These are phyloP conservation scores for Monochamus alternatus DNA, from an alignment of 2,888 invertebrate genomes.

Conservation along the genomic window DNA sequence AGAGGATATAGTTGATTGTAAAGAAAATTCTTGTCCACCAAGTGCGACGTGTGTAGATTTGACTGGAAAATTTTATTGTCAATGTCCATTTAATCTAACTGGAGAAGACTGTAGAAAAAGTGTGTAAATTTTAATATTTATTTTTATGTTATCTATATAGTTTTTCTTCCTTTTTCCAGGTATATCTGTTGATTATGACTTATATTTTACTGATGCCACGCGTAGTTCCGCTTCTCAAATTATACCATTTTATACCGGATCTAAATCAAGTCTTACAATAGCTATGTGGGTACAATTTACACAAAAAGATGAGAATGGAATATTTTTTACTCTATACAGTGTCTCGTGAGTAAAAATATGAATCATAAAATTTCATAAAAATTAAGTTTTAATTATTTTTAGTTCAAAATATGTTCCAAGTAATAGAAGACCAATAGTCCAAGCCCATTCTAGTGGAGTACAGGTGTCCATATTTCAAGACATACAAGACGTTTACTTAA, in stretches of 20 bases:
- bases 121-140: slow-evolving; percentile 70
- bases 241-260: slow-evolving; percentile 89
- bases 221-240: slow-evolving; percentile 94
- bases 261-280: slow-evolving; percentile 86
- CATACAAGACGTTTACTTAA: slow-evolving; percentile 90
- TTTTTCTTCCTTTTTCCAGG: slow-evolving; percentile 74
- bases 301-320: slow-evolving; percentile 91
- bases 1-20: slow-evolving; percentile 92
- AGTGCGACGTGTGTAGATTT: slow-evolving; percentile 94
- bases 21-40: slow-evolving; percentile 94
- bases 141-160: slow-evolving; percentile 37
- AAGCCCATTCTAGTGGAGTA: slow-evolving; percentile 94
- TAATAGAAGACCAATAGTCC: slow-evolving; percentile 86
- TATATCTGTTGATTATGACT: slow-evolving; percentile 98
- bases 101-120: slow-evolving; percentile 97
- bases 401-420: slow-evolving; percentile 86
- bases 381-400: slow-evolving; percentile 53
- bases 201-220: slow-evolving; percentile 93
- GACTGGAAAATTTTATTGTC: slow-evolving; percentile 93
- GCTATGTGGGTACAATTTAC: slow-evolving; percentile 98
- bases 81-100: slow-evolving; percentile 96
- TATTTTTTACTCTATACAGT: slow-evolving; percentile 93
- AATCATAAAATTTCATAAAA: neutral
- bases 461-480: slow-evolving; percentile 92
- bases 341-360: slow-evolving; percentile 78